phyloP scores from a whole-genome alignment of 2,113 vertebrate species.

The Scomber scombrus region DNA sequence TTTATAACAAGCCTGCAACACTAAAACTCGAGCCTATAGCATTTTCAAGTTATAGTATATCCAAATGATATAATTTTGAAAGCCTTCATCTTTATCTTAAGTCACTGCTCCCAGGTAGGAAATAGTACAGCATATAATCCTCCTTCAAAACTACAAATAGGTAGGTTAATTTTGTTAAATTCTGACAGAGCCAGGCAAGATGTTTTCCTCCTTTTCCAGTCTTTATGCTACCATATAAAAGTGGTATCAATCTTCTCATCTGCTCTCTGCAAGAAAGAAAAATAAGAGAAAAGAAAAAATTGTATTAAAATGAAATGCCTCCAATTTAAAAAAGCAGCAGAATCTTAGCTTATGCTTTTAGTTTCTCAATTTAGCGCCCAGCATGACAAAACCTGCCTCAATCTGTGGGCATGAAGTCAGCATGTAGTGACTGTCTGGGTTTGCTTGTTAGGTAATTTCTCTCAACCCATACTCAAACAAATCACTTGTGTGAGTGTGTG shows the following conservation, averaged over 20 bases:
- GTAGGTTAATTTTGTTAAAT: too few species aligned
- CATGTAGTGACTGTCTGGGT: constrained; percentile 16
- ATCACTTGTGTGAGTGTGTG: constrained; percentile 25
- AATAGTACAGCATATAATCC: too few species aligned
- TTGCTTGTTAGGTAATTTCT: constrained; percentile 53
- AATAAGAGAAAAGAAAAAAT: neutral
- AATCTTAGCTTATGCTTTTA: neutral
- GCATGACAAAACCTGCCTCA: constrained; percentile 17
- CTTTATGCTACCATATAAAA: too few species aligned
- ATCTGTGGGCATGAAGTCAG: constrained; percentile 22
- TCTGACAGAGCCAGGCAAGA: too few species aligned
- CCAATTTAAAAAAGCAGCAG: neutral
- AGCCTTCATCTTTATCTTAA: too few species aligned
- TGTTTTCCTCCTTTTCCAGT: too few species aligned
- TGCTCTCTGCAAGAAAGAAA: too few species aligned
- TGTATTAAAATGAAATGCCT: neutral
- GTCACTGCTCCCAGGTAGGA: too few species aligned
- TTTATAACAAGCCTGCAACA: neutral
- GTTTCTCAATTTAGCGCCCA: constrained; percentile 2
- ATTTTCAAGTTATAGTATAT: too few species aligned
- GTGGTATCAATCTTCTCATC: too few species aligned
- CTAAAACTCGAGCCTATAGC: neutral
- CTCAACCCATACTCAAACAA: constrained; percentile 41
- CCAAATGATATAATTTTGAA: too few species aligned
- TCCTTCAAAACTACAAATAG: too few species aligned